These are phyloP conservation scores for Camptogramma bilineatum DNA, from an alignment of 2,888 invertebrate genomes.

Conservation along the genomic window DNA sequence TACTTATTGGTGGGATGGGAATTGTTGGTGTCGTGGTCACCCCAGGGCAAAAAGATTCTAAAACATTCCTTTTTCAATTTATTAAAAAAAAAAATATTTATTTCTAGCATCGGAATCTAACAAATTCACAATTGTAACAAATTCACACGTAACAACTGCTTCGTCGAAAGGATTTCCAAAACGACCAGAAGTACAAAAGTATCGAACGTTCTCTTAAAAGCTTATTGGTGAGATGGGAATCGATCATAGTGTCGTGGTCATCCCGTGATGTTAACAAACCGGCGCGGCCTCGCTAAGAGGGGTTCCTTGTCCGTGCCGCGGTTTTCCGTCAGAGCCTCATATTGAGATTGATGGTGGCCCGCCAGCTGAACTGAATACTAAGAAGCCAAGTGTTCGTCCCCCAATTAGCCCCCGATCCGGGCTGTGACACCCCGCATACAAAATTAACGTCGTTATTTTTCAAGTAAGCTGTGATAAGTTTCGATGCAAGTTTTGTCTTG, in stretches of 20 bases:
- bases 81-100: too few species aligned
- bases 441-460: constrained; percentile 79
- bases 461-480: constrained; percentile 62
- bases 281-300: constrained; percentile 70
- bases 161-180: too few species aligned
- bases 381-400: constrained; percentile 73
- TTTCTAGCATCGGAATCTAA: too few species aligned
- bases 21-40: too few species aligned
- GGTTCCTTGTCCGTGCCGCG: constrained; percentile 75
- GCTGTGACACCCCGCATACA: constrained; percentile 75
- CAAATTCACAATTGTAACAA: too few species aligned
- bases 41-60: too few species aligned
- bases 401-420: constrained; percentile 79
- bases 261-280: constrained; percentile 54
- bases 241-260: constrained; percentile 63
- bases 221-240: constrained; percentile 54
- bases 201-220: constrained; percentile 32
- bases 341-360: constrained; percentile 83
- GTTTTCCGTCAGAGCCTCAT: constrained; percentile 79
- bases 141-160: too few species aligned
- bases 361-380: constrained; percentile 77
- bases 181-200: not conserved
- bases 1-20: too few species aligned
- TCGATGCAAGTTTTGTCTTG: constrained; percentile 19
- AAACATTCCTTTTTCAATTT: too few species aligned